Base-by-base conservation (phyloP, 2,888 invertebrate species). In the Atethmia centrago region DNA sequence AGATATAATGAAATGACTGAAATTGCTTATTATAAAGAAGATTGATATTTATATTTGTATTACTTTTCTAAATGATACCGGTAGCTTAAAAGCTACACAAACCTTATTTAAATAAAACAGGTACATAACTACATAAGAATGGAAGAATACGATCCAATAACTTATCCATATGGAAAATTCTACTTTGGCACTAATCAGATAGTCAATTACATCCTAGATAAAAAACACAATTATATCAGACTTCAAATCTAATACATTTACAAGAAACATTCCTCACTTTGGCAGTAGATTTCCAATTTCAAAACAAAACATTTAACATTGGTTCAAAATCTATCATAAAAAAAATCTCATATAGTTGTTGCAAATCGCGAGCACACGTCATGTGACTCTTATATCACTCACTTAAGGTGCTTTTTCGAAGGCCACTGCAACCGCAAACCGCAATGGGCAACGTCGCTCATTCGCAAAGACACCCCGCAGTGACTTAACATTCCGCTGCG, bases 151-250 rank as follows among this genome's bases (percentile, higher is more conserved):
- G 5, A 77, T 51, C 42, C n/a, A 55, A 55, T 36, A 64, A 53
- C 47, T 69, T 51, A 66, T 59, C 1, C 1, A 1, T 66, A 51
- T 28, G 12, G 16, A 71, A 63, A 49, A 71, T 14, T 47, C n/a
- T 73, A 82, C 28, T 73, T 82, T 80, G 80, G 82, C 80, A 80
- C 80, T 77, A 67, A 49, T 71, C 31, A 65, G 59, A 77, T 56
- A 68, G n/a, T 56, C 42, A 64, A 61, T 71, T 68, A 82, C 53
- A 64, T 65, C 21, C 36, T 64, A 78, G 49, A 55, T 74, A 71
- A 16, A 64, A 77, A 81, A 81, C 70, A 67, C 59, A 78, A 68
- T 68, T 64, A 65, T 53, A 71, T 82, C 83, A 83, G 83, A 83
- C 75, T 82, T 79, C 65, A 75, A 12, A 79, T 71, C 71, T 83